Percentiles rank a stretch among this genome's conserved stretches.
Conservation (phyloP, 2,113 vertebrate genomes). For the Melanostigma gelatinosum region DNA sequence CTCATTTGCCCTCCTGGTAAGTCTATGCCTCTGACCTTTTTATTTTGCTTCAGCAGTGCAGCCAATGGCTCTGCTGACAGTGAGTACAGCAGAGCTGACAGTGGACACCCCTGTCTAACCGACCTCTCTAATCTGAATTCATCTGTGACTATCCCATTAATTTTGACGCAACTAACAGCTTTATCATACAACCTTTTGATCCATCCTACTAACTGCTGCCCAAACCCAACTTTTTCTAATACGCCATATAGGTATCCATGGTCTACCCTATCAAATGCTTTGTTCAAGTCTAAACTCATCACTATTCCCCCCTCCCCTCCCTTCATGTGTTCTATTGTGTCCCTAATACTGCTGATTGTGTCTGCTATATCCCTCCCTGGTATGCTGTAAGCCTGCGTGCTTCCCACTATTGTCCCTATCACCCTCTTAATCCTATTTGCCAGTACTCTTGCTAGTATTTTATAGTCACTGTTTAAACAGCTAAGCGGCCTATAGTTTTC, state of each 20-base stretch:
- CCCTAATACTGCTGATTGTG: background rate
- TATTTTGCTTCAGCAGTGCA: background rate
- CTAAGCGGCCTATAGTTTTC: background rate
- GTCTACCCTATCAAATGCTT: slow-evolving; percentile 1
- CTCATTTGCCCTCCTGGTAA: background rate
- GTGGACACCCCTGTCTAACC: background rate
- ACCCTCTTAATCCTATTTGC: background rate
- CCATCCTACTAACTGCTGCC: background rate
- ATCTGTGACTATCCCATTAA: background rate
- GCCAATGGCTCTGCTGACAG: background rate
- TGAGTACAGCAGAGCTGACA: background rate
- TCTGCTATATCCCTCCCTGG: slow-evolving; percentile 2
- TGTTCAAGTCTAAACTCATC: background rate
- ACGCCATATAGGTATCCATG: background rate
- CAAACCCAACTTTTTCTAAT: background rate
- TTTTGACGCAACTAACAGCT: background rate
- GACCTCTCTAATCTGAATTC: background rate
- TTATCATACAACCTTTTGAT: background rate
- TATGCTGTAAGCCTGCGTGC: background rate
- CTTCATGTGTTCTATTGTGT: background rate
- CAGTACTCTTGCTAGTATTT: background rate
- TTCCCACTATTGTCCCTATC: background rate
- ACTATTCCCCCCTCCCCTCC: background rate
- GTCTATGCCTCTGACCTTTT: background rate
- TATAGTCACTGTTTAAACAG: background rate